phyloP scores from a whole-genome alignment of 2,888 invertebrate species.

The Cacoxenus indagator region DNA sequence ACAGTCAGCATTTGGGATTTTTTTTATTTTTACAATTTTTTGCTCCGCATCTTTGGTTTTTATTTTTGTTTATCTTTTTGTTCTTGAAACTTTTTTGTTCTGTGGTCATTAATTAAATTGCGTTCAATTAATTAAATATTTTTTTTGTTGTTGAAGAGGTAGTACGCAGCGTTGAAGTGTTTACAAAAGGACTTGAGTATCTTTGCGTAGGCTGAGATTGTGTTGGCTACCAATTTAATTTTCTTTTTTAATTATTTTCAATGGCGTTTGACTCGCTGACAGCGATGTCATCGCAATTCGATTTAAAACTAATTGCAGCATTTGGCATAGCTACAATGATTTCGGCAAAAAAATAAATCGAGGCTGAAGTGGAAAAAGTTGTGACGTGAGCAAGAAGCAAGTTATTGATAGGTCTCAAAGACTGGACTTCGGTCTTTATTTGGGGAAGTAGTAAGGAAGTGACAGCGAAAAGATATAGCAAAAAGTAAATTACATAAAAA shows the following conservation, averaged over 20 bases:
- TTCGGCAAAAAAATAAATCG: conserved; percentile 32
- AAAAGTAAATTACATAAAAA: too few species aligned
- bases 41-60: background rate
- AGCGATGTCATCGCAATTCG: background rate
- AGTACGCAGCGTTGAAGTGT: background rate
- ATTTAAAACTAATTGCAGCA: conserved; percentile 21
- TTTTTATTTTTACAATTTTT: background rate
- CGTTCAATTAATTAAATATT: conserved; percentile 8
- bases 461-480: too few species aligned
- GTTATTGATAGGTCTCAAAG: too few species aligned
- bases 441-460: too few species aligned
- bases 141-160: background rate
- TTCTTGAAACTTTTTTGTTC: background rate
- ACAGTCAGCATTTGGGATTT: background rate
- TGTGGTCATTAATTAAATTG: too few species aligned
- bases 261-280: background rate
- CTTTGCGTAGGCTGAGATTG: background rate
- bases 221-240: background rate
- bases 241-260: background rate
- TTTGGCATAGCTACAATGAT: conserved; percentile 58
- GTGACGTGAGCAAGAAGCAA: too few species aligned
- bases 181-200: background rate
- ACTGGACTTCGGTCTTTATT: too few species aligned
- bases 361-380: too few species aligned
- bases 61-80: background rate